Percentiles rank a stretch among this genome's conserved stretches.
These are phyloP conservation scores for Drosophila insularis DNA, from an alignment of 1,140 invertebrate species.

Conservation along the genomic window DNA sequence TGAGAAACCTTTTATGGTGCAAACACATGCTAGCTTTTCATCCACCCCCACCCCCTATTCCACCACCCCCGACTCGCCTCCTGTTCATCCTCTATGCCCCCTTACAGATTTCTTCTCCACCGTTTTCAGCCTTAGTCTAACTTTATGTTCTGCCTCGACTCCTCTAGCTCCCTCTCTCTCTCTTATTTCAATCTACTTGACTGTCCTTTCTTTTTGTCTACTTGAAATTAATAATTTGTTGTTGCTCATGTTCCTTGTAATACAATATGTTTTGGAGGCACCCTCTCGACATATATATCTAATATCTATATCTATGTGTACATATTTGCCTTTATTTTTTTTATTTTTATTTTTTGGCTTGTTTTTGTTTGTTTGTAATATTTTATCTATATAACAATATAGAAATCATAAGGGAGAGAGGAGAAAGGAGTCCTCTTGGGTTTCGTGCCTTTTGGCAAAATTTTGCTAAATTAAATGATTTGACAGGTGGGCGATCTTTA, in stretches of 20 bases:
- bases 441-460: constrained; percentile 25
- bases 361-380: no score
- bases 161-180: background rate
- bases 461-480: constrained; percentile 37
- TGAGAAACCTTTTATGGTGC: constrained; percentile 77
- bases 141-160: constrained; percentile 34
- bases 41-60: constrained; percentile 1
- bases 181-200: background rate
- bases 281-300: constrained; percentile 20
- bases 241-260: constrained; percentile 31
- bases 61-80: background rate
- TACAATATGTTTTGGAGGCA: constrained; percentile 51
- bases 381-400: constrained; percentile 31
- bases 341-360: background rate
- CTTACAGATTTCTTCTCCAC: constrained; percentile 30
- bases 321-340: constrained; percentile 3
- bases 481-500: constrained; percentile 47
- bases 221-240: constrained; percentile 75
- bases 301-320: background rate
- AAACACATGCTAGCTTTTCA: constrained; percentile 72
- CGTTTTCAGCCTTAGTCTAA: constrained; percentile 52
- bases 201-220: constrained; percentile 52
- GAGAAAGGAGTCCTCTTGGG: background rate
- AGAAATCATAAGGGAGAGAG: constrained; percentile 22
- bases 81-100: background rate